Evolutionary conservation across 2,888 invertebrate species (phyloP), one percentile per base, ranked within the genome.

Genomic region (Drosophila eohydei): DNA sequence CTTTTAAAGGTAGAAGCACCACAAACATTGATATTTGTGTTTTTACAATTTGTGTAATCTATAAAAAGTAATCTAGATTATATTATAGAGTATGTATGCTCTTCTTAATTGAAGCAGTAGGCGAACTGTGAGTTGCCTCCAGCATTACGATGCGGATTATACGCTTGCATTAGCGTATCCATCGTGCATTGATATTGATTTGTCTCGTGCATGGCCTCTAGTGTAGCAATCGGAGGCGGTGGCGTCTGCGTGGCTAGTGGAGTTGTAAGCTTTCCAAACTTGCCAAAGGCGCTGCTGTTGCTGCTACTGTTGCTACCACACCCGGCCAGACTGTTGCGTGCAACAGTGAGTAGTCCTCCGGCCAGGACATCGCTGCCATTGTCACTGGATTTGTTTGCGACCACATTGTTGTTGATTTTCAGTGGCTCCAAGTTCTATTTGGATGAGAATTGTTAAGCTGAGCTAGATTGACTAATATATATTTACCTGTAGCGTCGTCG

Each of bases 141-240:
- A 50, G 71, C 68, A 63, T 88, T 90, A 76, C 84, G 89, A 89
- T 90, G 90, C 21, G 85, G 83, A 81, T 84, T 90, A 89, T 90
- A 90, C 88, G 90, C 88, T 88, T 90, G 86, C 84, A 90, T 90
- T 81, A 90, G 79, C 83, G 90, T 89, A 89, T 90, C 90, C 90
- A 90, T 90, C 80, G 90, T 85, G 71, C 86, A 88, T 68, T 90
- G 88, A 59, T 89, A 90, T 68, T 86, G 84, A 48, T 64, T 78
- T 30, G 81, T 30, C 43, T 89, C 89, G 12, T 74, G 75, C 71
- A 80, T 70, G 16, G 70, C 21, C 50, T 81, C 78, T 59, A 69
- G 34, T n/a, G 60, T 6, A 11, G 54, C 54, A 14, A 38, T 61
- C 16, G 63, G 40, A n/a, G 63, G 66, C 30, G 48, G 59, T 21